phyloP scores from a whole-genome alignment of 1,140 invertebrate species.

The Drosophila sp. region DNA sequence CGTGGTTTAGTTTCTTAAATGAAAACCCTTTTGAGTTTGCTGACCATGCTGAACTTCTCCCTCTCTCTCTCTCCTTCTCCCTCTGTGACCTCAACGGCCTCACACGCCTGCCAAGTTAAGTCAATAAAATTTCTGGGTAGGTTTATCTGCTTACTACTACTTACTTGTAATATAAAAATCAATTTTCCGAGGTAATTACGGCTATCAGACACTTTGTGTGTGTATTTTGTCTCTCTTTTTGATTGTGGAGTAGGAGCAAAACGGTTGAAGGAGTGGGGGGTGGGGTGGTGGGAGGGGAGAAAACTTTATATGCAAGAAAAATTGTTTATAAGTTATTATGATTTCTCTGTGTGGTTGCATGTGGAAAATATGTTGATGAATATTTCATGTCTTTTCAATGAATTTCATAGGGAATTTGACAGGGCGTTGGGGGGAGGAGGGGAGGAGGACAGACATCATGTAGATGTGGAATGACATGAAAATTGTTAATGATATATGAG shows the following conservation, averaged over 20 bases:
- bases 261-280: too few relatives aligned
- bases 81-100: slow-evolving; percentile 43
- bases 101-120: slow-evolving; percentile 21
- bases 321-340: slow-evolving; percentile 12
- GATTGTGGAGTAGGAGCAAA: too few relatives aligned
- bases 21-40: slow-evolving; percentile 34
- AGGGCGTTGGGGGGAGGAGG: slow-evolving; percentile 10
- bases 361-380: slow-evolving; percentile 72
- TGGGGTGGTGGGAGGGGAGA: too few relatives aligned
- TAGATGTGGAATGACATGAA: slow-evolving; percentile 71
- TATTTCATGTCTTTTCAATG: slow-evolving; percentile 66
- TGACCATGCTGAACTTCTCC: slow-evolving; percentile 6
- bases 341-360: slow-evolving; percentile 47
- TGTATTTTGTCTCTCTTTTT: slow-evolving; percentile 35
- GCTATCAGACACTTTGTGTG: slow-evolving; percentile 27
- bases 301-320: too few relatives aligned
- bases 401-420: slow-evolving; percentile 37
- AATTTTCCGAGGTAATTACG: slow-evolving; percentile 68
- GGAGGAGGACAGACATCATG: slow-evolving; percentile 50
- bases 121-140: slow-evolving; percentile 34
- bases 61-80: neutral
- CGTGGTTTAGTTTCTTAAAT: slow-evolving; percentile 48
- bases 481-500: slow-evolving; percentile 80
- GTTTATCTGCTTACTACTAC: slow-evolving; percentile 11
- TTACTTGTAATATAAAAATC: slow-evolving; percentile 65